These are phyloP conservation scores for Drosophila bipectinata DNA, from an alignment of 1,140 invertebrate species.

Conservation along the genomic window DNA sequence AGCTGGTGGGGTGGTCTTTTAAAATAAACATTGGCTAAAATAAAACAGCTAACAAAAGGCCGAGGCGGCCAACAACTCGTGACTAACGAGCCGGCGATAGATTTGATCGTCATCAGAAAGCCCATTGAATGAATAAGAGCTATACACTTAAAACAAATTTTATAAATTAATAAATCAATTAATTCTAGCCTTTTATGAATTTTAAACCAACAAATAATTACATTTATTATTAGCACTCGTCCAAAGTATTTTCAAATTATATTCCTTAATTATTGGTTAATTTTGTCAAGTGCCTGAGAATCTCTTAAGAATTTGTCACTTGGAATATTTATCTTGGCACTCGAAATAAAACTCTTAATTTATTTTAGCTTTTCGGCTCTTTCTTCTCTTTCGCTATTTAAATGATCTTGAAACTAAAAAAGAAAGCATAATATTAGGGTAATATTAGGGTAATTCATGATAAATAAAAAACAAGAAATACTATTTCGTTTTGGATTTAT, in stretches of 20 bases:
- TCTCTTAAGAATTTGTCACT: not conserved
- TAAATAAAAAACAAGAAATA: not conserved
- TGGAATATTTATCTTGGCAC: not conserved
- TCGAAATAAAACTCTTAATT: not conserved
- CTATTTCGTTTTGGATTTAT: not conserved
- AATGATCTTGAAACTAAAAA: conserved; percentile 6
- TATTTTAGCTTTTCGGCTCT: not conserved
- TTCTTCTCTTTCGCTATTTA: not conserved
- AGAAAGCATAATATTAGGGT: not conserved
- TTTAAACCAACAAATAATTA: no score
- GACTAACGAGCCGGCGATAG: conserved; percentile 65
- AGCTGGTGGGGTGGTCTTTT: conserved; percentile 23
- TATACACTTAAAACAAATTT: not conserved
- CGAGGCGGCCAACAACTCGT: conserved; percentile 58
- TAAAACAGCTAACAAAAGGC: conserved; percentile 39
- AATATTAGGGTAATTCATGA: not conserved
- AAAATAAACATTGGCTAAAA: conserved; percentile 71
- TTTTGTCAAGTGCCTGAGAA: not conserved
- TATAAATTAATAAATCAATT: not conserved
- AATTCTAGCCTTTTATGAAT: no score
- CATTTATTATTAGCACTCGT: no score
- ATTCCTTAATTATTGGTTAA: no score
- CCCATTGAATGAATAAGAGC: not conserved
- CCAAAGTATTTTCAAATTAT: no score
- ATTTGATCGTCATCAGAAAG: conserved; percentile 23